phyloP scores from a whole-genome alignment of 2,888 invertebrate species.

The Platynereis dumerilii region DNA sequence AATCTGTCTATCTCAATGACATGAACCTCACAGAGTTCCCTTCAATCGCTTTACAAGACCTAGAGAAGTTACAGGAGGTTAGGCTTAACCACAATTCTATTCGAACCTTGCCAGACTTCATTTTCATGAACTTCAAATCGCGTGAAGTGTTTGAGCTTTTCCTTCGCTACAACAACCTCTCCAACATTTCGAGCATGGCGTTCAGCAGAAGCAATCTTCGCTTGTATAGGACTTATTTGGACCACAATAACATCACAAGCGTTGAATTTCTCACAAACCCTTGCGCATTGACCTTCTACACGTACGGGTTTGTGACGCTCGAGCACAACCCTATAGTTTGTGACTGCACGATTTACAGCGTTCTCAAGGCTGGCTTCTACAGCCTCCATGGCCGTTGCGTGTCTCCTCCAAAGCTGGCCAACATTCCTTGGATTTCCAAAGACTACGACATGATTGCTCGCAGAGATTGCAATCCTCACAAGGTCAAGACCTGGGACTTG shows the following conservation, averaged over 20 bases:
- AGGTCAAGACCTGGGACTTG: conserved; percentile 5
- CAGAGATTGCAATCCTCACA: not conserved
- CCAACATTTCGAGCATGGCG: not conserved
- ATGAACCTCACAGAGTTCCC: conserved; percentile 1
- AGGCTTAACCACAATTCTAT: not conserved
- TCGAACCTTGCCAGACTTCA: not conserved
- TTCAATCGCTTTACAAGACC: not conserved
- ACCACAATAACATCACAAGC: not conserved
- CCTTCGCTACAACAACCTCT: not conserved
- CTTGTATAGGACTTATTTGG: not conserved
- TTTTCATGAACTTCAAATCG: not conserved
- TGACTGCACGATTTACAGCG: conserved; percentile 7
- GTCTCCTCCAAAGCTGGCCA: not conserved
- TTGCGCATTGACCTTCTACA: not conserved
- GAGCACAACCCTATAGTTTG: conserved; percentile 3
- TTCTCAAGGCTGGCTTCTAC: conserved; percentile 2
- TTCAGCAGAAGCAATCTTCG: not conserved
- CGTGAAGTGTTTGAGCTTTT: not conserved
- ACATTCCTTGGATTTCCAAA: conserved; percentile 5
- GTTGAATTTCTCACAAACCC: not conserved
- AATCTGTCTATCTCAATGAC: not conserved
- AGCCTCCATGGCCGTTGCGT: not conserved
- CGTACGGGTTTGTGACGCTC: not conserved
- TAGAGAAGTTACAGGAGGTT: not conserved
- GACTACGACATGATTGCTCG: not conserved